Evolutionary conservation across 2,113 vertebrate species (phyloP).

Genomic region (Microtus ochrogaster): DNA sequence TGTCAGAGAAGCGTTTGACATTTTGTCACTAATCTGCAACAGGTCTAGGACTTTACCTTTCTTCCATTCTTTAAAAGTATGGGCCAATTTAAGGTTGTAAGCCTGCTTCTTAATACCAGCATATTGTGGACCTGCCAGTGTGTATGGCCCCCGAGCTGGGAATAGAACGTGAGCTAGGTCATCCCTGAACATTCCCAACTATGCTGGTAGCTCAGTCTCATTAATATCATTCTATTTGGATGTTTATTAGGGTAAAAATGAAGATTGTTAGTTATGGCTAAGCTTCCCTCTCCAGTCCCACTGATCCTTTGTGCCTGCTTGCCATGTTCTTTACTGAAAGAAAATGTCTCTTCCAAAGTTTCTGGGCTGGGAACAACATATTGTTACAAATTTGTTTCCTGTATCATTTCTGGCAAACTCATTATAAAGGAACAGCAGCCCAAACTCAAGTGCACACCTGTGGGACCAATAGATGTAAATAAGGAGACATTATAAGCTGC

Average conservation of each 20-base stretch:
- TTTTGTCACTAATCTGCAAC: constrained; percentile 85
- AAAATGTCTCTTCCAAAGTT: constrained; percentile 54
- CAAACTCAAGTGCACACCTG: constrained; percentile 91
- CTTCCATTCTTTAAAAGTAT: constrained; percentile 49
- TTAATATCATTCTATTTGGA: constrained; percentile 82
- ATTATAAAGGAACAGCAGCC: constrained; percentile 93
- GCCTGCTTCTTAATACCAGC: constrained; percentile 55
- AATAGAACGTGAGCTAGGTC: constrained; percentile 82
- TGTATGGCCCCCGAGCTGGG: constrained; percentile 79
- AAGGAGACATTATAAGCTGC: constrained; percentile 91
- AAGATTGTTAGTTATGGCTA: constrained; percentile 74
- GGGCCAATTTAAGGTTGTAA: constrained; percentile 83
- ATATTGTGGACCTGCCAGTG: constrained; percentile 69
- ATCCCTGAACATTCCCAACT: constrained; percentile 86
- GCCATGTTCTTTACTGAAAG: neutral
- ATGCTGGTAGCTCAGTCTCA: constrained; percentile 44
- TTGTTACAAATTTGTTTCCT: constrained; percentile 88
- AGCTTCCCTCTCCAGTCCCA: neutral
- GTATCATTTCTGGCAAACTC: constrained; percentile 91
- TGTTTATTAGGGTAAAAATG: constrained; percentile 81
- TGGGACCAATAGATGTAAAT: constrained; percentile 96
- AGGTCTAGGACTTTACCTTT: constrained; percentile 78
- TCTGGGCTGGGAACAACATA: constrained; percentile 83
- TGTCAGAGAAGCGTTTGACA: constrained; percentile 80
- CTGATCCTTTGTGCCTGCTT: neutral